A percentile compares a stretch with the other conserved stretches of the same genome.
Evolutionary conservation across 2,888 invertebrate genomes (phyloP).

Genomic region (Eupithecia subfuscata): DNA sequence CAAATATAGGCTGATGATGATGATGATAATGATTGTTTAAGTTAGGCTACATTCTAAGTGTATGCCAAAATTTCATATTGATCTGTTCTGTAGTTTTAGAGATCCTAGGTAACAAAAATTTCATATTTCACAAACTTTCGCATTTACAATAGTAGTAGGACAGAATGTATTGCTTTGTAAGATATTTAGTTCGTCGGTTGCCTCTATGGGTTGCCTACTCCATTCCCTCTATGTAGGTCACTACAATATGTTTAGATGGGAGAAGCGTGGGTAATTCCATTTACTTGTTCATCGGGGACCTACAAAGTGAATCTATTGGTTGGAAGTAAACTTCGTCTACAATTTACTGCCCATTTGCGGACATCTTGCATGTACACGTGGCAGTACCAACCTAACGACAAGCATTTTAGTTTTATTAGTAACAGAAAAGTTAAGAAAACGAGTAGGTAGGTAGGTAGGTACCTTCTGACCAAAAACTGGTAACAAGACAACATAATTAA

Average conservation of each 20-base stretch:
- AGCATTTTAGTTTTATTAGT: not conserved
- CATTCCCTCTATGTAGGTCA: constrained; percentile 2
- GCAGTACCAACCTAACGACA: not conserved
- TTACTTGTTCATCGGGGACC: constrained; percentile 25
- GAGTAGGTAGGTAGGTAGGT: no score
- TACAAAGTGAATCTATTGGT: constrained; percentile 15
- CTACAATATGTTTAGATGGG: constrained; percentile 11
- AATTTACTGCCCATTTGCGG: constrained; percentile 9
- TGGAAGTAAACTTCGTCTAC: constrained; percentile 10
- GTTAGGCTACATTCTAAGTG: no score
- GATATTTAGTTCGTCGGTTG: not conserved
- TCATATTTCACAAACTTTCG: no score
- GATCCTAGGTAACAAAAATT: no score
- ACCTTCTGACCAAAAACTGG: no score
- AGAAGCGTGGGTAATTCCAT: constrained; percentile 20
- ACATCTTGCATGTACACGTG: not conserved
- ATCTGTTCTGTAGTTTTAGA: no score
- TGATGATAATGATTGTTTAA: no score
- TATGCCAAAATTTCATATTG: no score
- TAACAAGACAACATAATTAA: not conserved
- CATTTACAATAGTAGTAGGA: no score
- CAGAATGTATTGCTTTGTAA: not conserved
- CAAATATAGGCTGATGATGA: no score
- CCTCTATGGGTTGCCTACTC: not conserved
- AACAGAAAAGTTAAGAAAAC: not conserved